phyloP scores from a whole-genome alignment of 2,797 vertebrate species.

The Karalla daura region DNA sequence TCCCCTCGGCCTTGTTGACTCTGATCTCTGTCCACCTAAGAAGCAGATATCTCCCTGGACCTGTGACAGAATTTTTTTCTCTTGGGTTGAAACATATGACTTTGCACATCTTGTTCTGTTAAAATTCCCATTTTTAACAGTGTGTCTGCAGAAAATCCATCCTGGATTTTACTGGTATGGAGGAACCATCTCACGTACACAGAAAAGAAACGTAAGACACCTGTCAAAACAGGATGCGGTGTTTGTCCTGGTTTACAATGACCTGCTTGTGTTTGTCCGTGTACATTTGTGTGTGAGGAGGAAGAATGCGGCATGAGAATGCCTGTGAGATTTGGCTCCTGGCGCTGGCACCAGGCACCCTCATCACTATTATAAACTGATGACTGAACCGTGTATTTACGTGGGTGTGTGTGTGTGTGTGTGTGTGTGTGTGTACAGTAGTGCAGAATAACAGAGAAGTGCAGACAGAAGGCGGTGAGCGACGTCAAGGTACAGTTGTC shows the following conservation, averaged over 20 bases:
- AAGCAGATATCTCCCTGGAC: too few species aligned
- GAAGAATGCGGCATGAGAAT: conserved; percentile 8
- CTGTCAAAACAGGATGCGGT: conserved; percentile 34
- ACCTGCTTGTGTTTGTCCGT: neutral
- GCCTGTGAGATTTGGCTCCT: neutral
- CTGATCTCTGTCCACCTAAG: too few species aligned
- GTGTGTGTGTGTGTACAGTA: neutral
- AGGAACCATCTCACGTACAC: neutral
- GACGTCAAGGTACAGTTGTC: conserved; percentile 22
- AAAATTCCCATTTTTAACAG: too few species aligned
- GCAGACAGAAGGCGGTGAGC: conserved; percentile 25
- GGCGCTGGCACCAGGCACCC: conserved; percentile 1
- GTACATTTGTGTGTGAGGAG: neutral
- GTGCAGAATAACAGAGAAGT: conserved; percentile 3
- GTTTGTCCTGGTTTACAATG: conserved; percentile 4
- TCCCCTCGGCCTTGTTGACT: too few species aligned
- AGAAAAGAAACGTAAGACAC: neutral
- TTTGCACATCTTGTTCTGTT: too few species aligned
- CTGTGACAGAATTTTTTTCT: too few species aligned
- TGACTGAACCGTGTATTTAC: conserved; percentile 12
- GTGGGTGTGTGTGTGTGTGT: conserved; percentile 17
- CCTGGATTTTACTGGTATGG: too few species aligned
- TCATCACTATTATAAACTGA: conserved; percentile 27
- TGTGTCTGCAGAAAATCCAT: too few species aligned
- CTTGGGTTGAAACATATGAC: too few species aligned